phyloP scores from a whole-genome alignment of 2,797 vertebrate genomes.

The Betta splendens region DNA sequence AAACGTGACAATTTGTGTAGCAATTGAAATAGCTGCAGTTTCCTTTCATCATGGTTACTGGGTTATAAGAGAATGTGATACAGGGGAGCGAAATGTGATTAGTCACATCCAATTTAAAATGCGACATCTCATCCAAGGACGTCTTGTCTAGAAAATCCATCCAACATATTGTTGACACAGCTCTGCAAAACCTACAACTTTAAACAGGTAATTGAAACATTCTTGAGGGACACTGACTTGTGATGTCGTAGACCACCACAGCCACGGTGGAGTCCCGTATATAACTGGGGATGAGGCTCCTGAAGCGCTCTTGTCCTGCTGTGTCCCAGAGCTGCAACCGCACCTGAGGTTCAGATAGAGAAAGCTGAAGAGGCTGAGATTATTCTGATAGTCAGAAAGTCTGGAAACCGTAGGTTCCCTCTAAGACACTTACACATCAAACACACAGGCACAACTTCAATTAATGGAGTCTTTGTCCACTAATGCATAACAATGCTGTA shows the following conservation, averaged over 20 bases:
- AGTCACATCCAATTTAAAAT: background rate
- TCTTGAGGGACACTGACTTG: slow-evolving; percentile 81
- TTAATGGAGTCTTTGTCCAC: slow-evolving; percentile 3
- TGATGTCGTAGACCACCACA: slow-evolving; percentile 93
- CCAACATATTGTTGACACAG: background rate
- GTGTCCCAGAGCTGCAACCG: slow-evolving; percentile 95
- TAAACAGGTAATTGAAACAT: background rate
- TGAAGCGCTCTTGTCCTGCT: slow-evolving; percentile 90
- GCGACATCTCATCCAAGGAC: slow-evolving; percentile 12
- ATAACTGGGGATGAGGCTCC: slow-evolving; percentile 93
- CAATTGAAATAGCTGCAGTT: background rate
- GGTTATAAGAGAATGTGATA: background rate
- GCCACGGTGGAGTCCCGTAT: slow-evolving; percentile 94
- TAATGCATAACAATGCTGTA: slow-evolving; percentile 40
- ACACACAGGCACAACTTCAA: slow-evolving; percentile 22
- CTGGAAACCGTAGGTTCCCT: slow-evolving; percentile 49
- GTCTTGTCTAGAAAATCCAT: background rate
- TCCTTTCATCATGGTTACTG: background rate
- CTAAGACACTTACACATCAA: slow-evolving; percentile 12
- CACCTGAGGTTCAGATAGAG: slow-evolving; percentile 81
- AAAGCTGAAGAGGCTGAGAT: slow-evolving; percentile 70
- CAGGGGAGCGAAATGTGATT: slow-evolving; percentile 1
- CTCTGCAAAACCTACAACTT: background rate
- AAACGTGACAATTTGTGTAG: background rate
- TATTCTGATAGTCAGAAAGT: slow-evolving; percentile 65